Conservation (phyloP, 2,888 invertebrate species). For the Dryomyza anilis region DNA sequence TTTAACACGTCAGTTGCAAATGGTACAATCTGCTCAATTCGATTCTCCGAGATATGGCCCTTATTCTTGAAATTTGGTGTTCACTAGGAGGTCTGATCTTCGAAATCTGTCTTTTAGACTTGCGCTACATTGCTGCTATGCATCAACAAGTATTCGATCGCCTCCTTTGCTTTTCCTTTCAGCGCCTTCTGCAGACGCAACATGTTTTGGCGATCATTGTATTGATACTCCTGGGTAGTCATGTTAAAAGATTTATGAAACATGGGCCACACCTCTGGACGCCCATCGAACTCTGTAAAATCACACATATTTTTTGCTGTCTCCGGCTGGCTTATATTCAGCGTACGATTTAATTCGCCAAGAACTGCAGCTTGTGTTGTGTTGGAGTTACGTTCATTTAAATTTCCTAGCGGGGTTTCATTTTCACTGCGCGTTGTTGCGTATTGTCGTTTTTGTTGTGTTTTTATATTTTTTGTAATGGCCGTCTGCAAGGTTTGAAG, state of each 20-base stretch:
- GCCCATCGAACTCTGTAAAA: not conserved
- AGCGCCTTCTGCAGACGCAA: conserved; percentile 12
- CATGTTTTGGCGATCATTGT: conserved; percentile 17
- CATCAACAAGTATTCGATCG: conserved; percentile 14
- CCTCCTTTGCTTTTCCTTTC: conserved; percentile 6
- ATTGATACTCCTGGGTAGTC: conserved; percentile 13
- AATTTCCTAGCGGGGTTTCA: no score
- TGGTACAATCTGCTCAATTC: not conserved
- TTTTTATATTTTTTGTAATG: not conserved
- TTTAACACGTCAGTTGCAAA: conserved; percentile 4
- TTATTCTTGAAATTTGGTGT: not conserved
- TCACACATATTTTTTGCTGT: not conserved
- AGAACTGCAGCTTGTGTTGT: not conserved
- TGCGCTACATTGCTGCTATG: conserved; percentile 6
- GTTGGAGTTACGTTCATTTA: no score
- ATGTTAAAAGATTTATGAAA: not conserved
- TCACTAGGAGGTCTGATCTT: not conserved
- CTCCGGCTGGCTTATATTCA: not conserved
- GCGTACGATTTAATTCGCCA: not conserved
- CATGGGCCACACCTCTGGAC: not conserved
- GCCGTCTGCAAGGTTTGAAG: not conserved
- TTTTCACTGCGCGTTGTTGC: not conserved
- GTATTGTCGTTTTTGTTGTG: not conserved
- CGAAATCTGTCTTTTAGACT: conserved; percentile 3
- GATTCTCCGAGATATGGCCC: not conserved